A percentile compares a stretch with the other conserved stretches of the same genome.
phyloP scores from a whole-genome alignment of 2,113 vertebrate genomes.

The Gorsachius goisagi region DNA sequence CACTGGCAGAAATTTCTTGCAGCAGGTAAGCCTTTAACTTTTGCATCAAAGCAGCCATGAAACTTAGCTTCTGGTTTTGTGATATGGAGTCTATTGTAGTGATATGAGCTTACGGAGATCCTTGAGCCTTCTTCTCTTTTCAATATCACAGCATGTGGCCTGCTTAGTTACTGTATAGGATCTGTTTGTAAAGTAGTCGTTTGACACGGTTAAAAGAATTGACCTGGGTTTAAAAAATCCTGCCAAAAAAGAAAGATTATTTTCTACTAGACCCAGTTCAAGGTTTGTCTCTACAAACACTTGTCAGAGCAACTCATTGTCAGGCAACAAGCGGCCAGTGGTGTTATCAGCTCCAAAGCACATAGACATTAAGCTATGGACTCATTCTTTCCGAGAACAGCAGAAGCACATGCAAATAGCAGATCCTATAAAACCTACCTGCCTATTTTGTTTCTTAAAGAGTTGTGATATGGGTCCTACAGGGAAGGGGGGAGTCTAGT shows the following conservation, averaged over 20 bases:
- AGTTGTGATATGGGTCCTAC: no score
- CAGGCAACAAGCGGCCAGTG: not conserved
- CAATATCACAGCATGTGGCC: not conserved
- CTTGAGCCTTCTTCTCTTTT: not conserved
- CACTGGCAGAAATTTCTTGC: not conserved
- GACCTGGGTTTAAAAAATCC: not conserved
- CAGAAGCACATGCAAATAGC: not conserved
- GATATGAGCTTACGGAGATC: not conserved
- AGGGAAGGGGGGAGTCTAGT: not conserved
- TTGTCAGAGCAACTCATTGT: not conserved
- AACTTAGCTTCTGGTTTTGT: not conserved
- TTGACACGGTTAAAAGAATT: not conserved
- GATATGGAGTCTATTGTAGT: not conserved
- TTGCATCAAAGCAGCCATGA: not conserved
- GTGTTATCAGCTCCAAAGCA: not conserved
- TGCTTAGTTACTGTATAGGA: not conserved
- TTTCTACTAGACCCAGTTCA: not conserved
- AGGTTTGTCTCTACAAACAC: not conserved
- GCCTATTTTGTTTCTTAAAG: not conserved
- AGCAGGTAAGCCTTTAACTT: not conserved
- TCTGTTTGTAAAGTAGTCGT: not conserved
- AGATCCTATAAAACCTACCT: not conserved
- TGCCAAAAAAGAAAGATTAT: not conserved
- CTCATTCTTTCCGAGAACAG: not conserved
- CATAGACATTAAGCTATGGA: not conserved